These are phyloP conservation scores for Machimus rusticus DNA, from an alignment of 2,888 invertebrate species.

Conservation along the genomic window DNA sequence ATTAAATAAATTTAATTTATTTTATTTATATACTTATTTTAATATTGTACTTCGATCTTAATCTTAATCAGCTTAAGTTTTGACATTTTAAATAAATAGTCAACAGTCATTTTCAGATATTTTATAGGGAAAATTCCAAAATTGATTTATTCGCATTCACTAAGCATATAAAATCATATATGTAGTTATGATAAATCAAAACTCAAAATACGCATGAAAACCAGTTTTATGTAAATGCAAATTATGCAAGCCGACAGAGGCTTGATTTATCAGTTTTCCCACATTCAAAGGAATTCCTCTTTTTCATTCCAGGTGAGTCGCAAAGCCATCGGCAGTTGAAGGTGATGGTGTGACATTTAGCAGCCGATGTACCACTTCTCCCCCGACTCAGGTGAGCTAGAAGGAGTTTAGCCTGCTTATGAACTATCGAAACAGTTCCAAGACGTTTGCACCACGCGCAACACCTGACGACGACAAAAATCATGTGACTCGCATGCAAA, in stretches of 20 bases:
- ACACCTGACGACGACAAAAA: background rate
- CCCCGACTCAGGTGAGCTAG: background rate
- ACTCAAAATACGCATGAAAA: background rate
- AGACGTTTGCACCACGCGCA: background rate
- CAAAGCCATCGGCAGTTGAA: background rate
- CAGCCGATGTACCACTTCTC: background rate
- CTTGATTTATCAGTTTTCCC: constrained; percentile 12
- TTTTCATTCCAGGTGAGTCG: constrained; percentile 24
- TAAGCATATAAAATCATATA: background rate
- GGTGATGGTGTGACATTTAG: constrained; percentile 20
- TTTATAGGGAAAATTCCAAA: background rate
- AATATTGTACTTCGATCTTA: too few relatives aligned
- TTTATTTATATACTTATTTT: too few relatives aligned
- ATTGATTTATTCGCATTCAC: background rate
- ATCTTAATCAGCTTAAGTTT: too few relatives aligned
- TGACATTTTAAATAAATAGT: background rate
- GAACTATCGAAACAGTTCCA: background rate
- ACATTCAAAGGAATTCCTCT: background rate
- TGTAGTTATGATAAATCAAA: background rate
- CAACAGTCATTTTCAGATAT: background rate
- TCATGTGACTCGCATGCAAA: background rate
- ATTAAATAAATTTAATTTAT: too few relatives aligned
- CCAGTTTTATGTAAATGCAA: constrained; percentile 11
- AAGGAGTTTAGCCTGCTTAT: background rate
- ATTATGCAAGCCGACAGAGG: background rate